Percentiles rank a stretch among this genome's conserved stretches.
phyloP scores from a whole-genome alignment of 2,113 vertebrate genomes.

The Alouatta palliata region DNA sequence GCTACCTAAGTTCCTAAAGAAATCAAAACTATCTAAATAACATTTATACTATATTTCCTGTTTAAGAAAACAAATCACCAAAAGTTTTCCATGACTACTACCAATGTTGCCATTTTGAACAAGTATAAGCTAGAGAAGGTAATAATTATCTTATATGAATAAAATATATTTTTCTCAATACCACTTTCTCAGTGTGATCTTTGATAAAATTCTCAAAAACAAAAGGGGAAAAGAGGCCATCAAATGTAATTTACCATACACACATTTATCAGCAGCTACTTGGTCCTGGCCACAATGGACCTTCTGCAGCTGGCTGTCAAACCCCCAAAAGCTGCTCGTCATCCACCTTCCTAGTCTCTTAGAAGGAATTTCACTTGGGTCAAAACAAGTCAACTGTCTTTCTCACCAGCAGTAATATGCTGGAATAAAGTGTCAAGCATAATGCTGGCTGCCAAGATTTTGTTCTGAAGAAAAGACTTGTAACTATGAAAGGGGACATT shows the following conservation, averaged over 20 bases:
- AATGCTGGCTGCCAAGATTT: slow-evolving; percentile 65
- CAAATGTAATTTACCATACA: neutral
- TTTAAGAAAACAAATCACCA: neutral
- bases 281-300: slow-evolving; percentile 43
- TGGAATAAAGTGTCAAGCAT: slow-evolving; percentile 59
- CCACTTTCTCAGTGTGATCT: slow-evolving; percentile 37
- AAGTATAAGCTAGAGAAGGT: neutral
- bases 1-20: slow-evolving; percentile 11
- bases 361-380: slow-evolving; percentile 48
- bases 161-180: slow-evolving; percentile 38
- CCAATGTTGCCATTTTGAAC: slow-evolving; percentile 2
- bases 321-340: slow-evolving; percentile 45
- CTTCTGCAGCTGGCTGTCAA: slow-evolving; percentile 53
- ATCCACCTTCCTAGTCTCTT: slow-evolving; percentile 18
- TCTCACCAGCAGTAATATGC: slow-evolving; percentile 52
- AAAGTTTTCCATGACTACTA: neutral
- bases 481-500: slow-evolving; percentile 44
- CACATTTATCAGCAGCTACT: neutral
- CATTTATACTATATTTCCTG: neutral
- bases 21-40: slow-evolving; percentile 24
- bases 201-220: slow-evolving; percentile 45
- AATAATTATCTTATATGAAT: slow-evolving; percentile 1
- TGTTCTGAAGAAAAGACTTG: slow-evolving; percentile 52
- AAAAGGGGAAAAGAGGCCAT: slow-evolving; percentile 12
- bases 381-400: slow-evolving; percentile 69